Base-by-base conservation (phyloP, 2,888 invertebrate species). In the Drosophila histrio region DNA sequence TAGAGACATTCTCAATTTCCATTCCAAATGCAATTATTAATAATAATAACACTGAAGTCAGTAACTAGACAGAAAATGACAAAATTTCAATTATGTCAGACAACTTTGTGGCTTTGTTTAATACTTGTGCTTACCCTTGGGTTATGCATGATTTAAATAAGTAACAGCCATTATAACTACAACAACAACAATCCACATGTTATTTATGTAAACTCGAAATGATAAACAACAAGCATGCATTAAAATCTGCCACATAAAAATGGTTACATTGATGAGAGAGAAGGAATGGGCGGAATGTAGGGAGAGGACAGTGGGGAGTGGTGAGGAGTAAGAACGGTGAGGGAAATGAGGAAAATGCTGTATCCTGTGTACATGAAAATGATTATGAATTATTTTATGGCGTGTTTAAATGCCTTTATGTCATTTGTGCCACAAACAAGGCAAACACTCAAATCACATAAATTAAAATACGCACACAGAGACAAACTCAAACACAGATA, bases 321-420 rank as follows among this genome's bases (percentile, higher is more conserved):
- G 17, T 9, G 7, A 41, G 38, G 46, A 19, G 39, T 2, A 24
- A 38, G 8, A 21, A 15, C 7, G 30, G 17, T 15, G 21, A 26
- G 50, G 30, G 62, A 66, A 57, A 49, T 43, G 65, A 46, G 56
- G 28, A 56, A 69, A 64, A 46, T 61, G 49, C 44, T 57, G 56
- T 72, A 58, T 75, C 64, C 63, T 62, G 47, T 70, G 87, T 81
- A 87, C 83, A 86, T 83, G 84, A 72, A 76, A 82, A 87, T 89
- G 79, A 87, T 88, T 88, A 90, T 89, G 89, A 89, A 87, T 90
- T 89, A 89, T 90, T 89, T 89, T 87, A 88, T 90, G 88, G 89
- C 89, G 89, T 90, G 89, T 86, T 90, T 89, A 87, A 89, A 89
- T 87, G 89, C 79, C 89, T 89, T 89, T 79, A 89, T 88, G 89